phyloP scores from a whole-genome alignment of 2,113 vertebrate genomes.

The Aplodontia rufa region DNA sequence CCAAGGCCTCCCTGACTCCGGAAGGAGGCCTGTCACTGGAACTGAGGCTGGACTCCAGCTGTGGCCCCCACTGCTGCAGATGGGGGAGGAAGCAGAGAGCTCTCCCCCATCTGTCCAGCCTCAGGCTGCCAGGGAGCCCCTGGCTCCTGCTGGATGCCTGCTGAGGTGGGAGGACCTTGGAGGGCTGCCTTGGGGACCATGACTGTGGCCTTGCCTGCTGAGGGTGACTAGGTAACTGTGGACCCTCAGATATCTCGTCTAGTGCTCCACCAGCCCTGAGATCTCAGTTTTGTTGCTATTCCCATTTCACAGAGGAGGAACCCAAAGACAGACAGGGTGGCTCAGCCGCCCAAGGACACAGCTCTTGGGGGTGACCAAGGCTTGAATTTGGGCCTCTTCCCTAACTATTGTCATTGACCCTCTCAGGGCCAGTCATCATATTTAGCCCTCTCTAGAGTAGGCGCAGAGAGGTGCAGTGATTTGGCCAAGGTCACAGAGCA shows the following conservation, averaged over 20 bases:
- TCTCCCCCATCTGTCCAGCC: too few relatives aligned
- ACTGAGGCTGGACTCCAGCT: neutral
- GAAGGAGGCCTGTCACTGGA: too few relatives aligned
- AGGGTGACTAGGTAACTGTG: accelerated
- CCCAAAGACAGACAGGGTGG: neutral
- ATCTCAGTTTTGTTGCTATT: accelerated
- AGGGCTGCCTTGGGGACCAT: accelerated
- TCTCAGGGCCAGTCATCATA: accelerated
- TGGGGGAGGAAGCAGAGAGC: neutral
- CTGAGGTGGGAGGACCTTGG: neutral
- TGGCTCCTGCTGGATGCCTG: neutral
- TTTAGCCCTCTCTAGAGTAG: accelerated
- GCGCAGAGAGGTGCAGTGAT: neutral
- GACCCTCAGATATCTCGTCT: accelerated
- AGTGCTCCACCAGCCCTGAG: neutral
- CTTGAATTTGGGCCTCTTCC: neutral
- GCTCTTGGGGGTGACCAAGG: neutral
- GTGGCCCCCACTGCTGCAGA: accelerated
- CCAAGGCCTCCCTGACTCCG: too few relatives aligned
- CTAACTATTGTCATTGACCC: neutral
- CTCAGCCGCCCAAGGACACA: neutral
- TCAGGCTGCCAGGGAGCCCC: too few relatives aligned
- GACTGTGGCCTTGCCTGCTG: accelerated
- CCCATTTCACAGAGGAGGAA: neutral
- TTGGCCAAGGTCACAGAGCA: neutral